Conservation (phyloP, 2,113 vertebrate species). For the Mormoops blainvillei region DNA sequence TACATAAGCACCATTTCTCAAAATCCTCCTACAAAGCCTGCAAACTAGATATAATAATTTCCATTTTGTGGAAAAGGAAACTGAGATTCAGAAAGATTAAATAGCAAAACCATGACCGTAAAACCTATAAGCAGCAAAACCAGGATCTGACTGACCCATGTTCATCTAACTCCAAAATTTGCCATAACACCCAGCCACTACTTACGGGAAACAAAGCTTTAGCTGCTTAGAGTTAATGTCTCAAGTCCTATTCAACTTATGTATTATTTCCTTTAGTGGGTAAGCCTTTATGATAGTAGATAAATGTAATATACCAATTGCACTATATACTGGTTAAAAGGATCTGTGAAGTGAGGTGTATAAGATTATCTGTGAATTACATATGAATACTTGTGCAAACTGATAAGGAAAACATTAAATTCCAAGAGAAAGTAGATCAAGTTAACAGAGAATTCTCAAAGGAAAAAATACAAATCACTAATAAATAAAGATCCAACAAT, state of each 20-base stretch:
- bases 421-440: background rate
- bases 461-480: background rate
- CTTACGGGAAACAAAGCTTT: background rate
- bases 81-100: background rate
- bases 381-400: background rate
- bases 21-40: background rate
- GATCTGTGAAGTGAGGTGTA: background rate
- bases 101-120: background rate
- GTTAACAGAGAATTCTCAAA: background rate
- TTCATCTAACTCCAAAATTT: background rate
- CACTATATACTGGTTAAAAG: background rate
- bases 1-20: background rate
- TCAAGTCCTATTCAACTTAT: background rate
- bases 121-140: background rate
- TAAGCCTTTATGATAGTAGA: background rate
- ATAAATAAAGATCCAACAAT: background rate
- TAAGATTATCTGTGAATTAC: background rate
- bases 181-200: background rate
- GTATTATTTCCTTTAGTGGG: background rate
- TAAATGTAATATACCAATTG: background rate
- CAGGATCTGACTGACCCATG: background rate
- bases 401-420: background rate
- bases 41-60: background rate
- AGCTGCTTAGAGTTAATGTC: no score
- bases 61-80: background rate